phyloP scores from a whole-genome alignment of 2,113 vertebrate genomes.

The Jaculus jaculus region DNA sequence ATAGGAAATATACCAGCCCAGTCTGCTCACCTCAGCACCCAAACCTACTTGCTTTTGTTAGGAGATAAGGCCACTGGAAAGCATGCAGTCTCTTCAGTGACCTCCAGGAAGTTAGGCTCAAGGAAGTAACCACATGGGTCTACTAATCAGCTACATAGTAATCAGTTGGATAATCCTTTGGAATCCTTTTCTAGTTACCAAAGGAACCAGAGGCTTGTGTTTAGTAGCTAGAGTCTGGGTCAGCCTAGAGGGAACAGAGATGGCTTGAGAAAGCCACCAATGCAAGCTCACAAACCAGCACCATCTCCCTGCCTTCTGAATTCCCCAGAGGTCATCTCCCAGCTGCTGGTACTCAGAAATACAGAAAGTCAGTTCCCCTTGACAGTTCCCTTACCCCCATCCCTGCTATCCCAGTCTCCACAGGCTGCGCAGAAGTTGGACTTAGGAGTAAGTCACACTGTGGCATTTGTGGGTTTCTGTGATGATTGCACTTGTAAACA shows the following conservation, averaged over 20 bases:
- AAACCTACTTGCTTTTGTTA: neutral
- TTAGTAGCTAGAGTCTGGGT: neutral
- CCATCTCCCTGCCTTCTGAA: too few species aligned
- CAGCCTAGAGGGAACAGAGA: neutral
- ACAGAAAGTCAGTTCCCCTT: neutral
- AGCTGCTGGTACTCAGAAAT: neutral
- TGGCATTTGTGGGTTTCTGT: neutral
- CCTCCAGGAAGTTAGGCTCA: neutral
- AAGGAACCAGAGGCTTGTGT: neutral
- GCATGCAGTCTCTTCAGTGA: rapidly evolving
- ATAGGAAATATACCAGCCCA: neutral
- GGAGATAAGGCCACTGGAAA: neutral
- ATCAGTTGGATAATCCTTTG: neutral
- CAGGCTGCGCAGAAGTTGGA: neutral
- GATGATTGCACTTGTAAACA: neutral
- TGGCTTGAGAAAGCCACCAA: too few species aligned
- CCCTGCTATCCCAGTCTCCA: neutral
- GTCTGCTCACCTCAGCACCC: neutral
- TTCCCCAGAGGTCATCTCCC: rapidly evolving
- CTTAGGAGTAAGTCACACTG: neutral
- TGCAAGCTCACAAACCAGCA: too few species aligned
- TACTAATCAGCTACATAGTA: neutral
- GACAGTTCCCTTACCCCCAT: neutral
- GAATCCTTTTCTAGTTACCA: neutral
- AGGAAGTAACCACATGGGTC: neutral